A percentile compares a stretch with the other conserved stretches of the same genome.
phyloP scores from a whole-genome alignment of 2,113 vertebrate species.

The Sphyrna mokarran region DNA sequence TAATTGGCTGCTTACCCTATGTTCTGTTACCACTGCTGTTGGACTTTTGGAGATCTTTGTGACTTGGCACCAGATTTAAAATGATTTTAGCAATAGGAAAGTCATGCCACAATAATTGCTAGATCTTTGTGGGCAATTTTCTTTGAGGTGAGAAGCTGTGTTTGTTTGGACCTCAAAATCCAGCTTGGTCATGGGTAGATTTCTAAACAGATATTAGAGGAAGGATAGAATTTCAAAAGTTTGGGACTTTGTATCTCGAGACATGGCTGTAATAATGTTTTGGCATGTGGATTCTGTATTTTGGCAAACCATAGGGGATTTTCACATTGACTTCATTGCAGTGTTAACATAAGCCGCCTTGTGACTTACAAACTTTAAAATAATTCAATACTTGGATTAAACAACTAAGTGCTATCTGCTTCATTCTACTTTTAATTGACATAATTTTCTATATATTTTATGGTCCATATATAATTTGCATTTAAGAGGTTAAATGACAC shows the following conservation, averaged over 20 bases:
- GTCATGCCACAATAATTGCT: no score
- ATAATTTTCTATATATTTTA: neutral
- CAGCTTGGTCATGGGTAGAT: neutral
- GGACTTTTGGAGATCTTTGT: no score
- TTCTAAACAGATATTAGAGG: neutral
- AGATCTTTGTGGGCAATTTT: neutral
- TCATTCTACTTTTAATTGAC: neutral
- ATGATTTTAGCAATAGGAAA: no score
- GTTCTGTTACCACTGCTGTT: no score
- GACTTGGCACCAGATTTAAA: no score
- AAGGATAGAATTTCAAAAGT: neutral
- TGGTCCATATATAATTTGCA: neutral
- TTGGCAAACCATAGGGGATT: no score
- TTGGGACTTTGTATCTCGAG: neutral
- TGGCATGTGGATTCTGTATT: neutral
- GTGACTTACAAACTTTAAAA: no score
- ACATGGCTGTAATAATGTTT: no score
- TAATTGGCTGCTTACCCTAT: no score
- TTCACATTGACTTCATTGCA: no score
- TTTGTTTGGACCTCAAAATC: neutral
- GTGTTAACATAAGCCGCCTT: no score
- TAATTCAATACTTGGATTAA: neutral
- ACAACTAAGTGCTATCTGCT: neutral
- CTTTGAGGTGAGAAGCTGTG: neutral
- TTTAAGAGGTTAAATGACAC: conserved; percentile 2